Evolutionary conservation across 2,888 invertebrate genomes (phyloP), one percentile per base, ranked within the genome.

Genomic region (Pasiphila rectangulata): DNA sequence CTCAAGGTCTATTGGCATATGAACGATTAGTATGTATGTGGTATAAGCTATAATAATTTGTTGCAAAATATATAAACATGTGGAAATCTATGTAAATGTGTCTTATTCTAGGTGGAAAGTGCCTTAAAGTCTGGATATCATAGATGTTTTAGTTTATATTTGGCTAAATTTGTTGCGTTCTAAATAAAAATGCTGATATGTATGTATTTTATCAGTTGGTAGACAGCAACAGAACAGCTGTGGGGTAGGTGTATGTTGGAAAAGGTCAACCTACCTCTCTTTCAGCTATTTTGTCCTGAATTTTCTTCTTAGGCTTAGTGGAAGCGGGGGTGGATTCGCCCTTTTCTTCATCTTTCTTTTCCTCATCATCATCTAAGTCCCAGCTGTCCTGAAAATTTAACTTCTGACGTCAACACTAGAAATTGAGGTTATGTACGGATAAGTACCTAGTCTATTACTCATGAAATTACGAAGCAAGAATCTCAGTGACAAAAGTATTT

Each of bases 301-400:
- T 88, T 63, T 90, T 91, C 83, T 94, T 95, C 78, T 93, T 95
- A 12, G 93, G 91, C 78, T 94, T 94, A 30, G 92, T 75, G 9
- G 90, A 86, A 10, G 91, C 84, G 65, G 92, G 91, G 53, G 90
- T 84, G 1, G 80, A 71, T 59, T 91, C 90, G 52, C 92, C 92
- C 68, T 90, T 91, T 68, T 93, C 93, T 58, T 94, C 93, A 64
- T 93, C 93, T 69, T 93, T 94, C 70, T 94, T 94, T 67, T 94
- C 94, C 67, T 96, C 96, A 70, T 95, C 94, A 29, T 95, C 96
- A 84, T 96, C 96, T 77, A 50, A 40, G 17, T 98, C 97, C 98
- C 98, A 98, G 79, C 94, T 96, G 72, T 97, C 97, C 97, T 97
- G 30, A 23, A 49, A 50, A 3, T 10, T 79, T 80, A 64, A 64